A percentile compares a stretch with the other conserved stretches of the same genome.
Conservation (phyloP, 53 echinoderm and acorn worm genomes). For the Glandiceps talaboti region DNA sequence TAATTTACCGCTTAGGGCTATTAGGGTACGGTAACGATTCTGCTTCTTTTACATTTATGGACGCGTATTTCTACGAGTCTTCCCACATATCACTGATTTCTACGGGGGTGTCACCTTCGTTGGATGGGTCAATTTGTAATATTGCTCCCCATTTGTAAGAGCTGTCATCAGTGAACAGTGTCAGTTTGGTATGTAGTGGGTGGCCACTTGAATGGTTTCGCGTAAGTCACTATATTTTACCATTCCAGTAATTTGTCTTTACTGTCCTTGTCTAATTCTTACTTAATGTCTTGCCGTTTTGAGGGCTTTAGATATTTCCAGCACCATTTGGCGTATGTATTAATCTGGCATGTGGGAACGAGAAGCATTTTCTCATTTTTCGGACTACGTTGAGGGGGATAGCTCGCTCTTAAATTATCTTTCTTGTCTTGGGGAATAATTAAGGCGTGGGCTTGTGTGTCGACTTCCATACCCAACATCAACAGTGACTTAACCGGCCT, state of each 20-base stretch:
- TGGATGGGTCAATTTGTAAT: not conserved
- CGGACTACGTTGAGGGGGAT: not conserved
- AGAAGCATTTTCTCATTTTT: not conserved
- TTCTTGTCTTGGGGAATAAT: not conserved
- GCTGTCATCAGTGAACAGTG: not conserved
- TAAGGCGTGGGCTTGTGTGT: not conserved
- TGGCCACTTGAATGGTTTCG: not conserved
- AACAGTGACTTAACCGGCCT: not conserved
- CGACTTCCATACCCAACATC: not conserved
- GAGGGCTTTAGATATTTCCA: not conserved
- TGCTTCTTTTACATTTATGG: not conserved
- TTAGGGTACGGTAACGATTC: not conserved
- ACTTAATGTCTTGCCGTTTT: not conserved
- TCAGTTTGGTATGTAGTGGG: not conserved
- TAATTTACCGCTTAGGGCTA: not conserved
- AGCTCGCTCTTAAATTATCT: not conserved
- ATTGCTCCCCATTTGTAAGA: not conserved
- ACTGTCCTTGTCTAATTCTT: not conserved
- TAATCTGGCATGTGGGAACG: not conserved
- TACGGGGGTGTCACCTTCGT: not conserved
- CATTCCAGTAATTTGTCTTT: not conserved
- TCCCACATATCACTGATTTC: not conserved
- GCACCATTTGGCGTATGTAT: not conserved
- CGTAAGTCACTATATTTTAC: not conserved
- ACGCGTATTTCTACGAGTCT: not conserved